Base-by-base conservation (phyloP, 2,113 vertebrate species). In the Uria lomvia region DNA sequence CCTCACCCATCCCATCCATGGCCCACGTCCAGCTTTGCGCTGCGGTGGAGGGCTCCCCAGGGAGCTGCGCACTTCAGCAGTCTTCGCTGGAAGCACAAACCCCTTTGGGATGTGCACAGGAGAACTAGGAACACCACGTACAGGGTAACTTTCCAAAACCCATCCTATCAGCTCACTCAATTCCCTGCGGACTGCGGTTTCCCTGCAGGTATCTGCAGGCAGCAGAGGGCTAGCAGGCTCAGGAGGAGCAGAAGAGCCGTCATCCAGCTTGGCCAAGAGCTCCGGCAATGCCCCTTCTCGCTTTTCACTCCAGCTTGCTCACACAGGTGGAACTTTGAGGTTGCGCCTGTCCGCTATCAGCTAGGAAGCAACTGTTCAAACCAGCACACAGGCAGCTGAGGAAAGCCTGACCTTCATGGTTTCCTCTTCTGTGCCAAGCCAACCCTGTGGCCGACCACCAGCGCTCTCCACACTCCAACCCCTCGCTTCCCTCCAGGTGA, bases 71-170 rank as follows among this genome's bases (percentile, higher is more conserved):
- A 3, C 49, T 63, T 3, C 73, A 13, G 16, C 47, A 62, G 92
- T 9, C 0, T 12, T 34, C 0, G 3, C 47, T 50, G 52, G 53
- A 53, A 77, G 53, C 27, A 12, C 16, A 0, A 4, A 12, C 8
- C 10, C 30, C 56, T 66, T 26, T 56, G 76, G 45, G 40, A 49
- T 6, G 8, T 0, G 5, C 16, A 24, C 0, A 73, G 85, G 73
- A 32, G 34, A 70, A 19, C 32, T 5, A 7, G 0, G 0, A 71
- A 56, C 50, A 27, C 52, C 4, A 16, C 0, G 8, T 3, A 29
- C 2, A 15, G 56, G 40, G 5, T 7, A 63, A 45, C 45, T 19
- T 58, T 86, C 79, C 86, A 62, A 81, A 86, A 8, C 17, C 40
- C 30, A 2, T 38, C 30, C 49, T 15, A 16, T 24, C 52, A 2